Base-by-base conservation (phyloP, 2,888 invertebrate genomes). In the Petrolisthes manimaculis region DNA sequence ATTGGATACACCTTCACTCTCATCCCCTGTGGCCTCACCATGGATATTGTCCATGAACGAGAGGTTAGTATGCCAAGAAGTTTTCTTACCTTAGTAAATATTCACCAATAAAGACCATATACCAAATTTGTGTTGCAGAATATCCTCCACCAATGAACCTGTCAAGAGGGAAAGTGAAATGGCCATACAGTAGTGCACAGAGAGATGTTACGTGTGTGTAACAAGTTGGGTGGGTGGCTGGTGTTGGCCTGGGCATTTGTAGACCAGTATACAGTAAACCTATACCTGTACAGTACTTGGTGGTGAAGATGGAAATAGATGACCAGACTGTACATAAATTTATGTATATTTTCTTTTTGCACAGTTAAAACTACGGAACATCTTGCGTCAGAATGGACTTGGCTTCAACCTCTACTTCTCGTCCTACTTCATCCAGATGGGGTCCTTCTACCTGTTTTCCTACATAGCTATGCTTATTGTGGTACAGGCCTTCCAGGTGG, bases 1-100 rank as follows among this genome's bases (percentile, higher is more conserved):
- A 95, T 97, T 92, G 97, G 96, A 79, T 95, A 97, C 95, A 96
- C 96, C 89, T 96, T 97, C 92, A 95, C 96, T 0, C 93, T 96
- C 86, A 95, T 97, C 21, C 96, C 97, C 0, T 95, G 96, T 55
- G 96, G 95, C 55, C 93, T 97, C 92, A 96, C 96, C 0, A 95
- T 96, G 6, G 96, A 96, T 91, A 95, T 97, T 93, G 97, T 97
- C 0, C 95, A 96, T 92, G 97, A 97, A 93, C 94, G 97, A 92
- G 96, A 97, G 95, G 97, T 97, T 92, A 93, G 93, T 69, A 61
- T 1, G 61, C 37, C 37, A 37, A 37, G 37, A 37, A 37, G 37
- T 37, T n/a, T n/a, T n/a, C n/a, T n/a, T n/a, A n/a, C n/a, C n/a
- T n/a, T n/a, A n/a, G n/a, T n/a, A 0, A 37, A 37, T 37, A 37